Evolutionary conservation across 2,113 vertebrate species (phyloP).

Genomic region (Daboia siamensis): DNA sequence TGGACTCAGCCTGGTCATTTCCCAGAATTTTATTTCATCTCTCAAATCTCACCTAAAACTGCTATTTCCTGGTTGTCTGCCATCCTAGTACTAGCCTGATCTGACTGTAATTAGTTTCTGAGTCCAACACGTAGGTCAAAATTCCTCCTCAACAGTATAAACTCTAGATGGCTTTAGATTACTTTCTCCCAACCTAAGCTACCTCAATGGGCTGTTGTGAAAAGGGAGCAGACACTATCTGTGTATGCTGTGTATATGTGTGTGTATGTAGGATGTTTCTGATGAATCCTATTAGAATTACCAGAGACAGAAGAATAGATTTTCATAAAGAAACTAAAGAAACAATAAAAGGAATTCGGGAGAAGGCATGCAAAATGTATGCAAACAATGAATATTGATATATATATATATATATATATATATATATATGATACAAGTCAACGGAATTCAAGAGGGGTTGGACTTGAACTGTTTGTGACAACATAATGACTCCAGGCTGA

Average conservation of each 20-base stretch:
- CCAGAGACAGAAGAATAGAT: not conserved
- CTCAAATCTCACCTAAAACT: not conserved
- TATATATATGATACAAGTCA: too few relatives aligned
- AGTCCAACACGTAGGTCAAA: not conserved
- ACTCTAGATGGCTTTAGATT: not conserved
- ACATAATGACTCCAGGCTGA: too few relatives aligned
- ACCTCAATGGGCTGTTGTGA: too few relatives aligned
- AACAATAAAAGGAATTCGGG: not conserved
- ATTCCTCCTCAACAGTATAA: not conserved
- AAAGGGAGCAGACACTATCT: too few relatives aligned
- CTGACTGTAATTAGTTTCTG: not conserved
- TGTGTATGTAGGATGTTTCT: not conserved
- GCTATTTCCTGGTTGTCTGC: not conserved
- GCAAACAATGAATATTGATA: not conserved
- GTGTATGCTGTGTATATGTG: too few relatives aligned
- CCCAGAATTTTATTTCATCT: not conserved
- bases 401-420: too few relatives aligned
- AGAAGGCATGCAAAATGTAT: not conserved
- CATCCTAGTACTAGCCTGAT: not conserved
- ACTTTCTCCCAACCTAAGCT: too few relatives aligned
- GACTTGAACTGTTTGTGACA: too few relatives aligned
- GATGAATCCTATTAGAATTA: not conserved
- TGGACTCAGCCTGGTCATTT: too few relatives aligned
- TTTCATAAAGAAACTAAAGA: not conserved
- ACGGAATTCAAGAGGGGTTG: too few relatives aligned